Percentiles rank a stretch among this genome's conserved stretches.
Evolutionary conservation across 2,888 invertebrate species (phyloP).

Genomic region (Drosophila setosimentum): DNA sequence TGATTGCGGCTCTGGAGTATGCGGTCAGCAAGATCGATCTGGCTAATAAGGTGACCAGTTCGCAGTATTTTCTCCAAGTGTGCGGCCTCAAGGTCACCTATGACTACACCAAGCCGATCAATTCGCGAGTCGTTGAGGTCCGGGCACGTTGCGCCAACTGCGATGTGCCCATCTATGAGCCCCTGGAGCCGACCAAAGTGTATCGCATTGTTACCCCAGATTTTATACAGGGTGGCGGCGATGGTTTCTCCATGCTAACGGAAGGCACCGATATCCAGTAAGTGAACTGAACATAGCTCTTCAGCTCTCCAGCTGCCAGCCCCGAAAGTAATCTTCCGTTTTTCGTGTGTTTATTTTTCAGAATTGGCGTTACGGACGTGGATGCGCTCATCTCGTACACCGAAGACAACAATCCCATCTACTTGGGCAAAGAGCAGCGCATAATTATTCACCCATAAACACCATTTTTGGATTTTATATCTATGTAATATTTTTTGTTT

Average conservation of each 20-base stretch:
- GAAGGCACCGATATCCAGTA: constrained; percentile 81
- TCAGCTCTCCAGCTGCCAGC: neutral
- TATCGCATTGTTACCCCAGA: constrained; percentile 88
- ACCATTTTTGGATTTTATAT: neutral
- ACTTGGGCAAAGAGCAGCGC: constrained; percentile 70
- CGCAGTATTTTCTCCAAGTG: constrained; percentile 86
- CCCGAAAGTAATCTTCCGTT: neutral
- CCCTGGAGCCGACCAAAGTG: constrained; percentile 86
- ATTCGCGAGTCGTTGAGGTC: constrained; percentile 87
- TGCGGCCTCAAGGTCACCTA: constrained; percentile 86
- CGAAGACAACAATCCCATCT: constrained; percentile 61
- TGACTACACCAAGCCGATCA: constrained; percentile 87
- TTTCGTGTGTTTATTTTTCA: constrained; percentile 19
- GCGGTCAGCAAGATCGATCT: constrained; percentile 84
- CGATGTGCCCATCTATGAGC: constrained; percentile 87
- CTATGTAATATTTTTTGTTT: constrained; percentile 1
- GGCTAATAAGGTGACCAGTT: constrained; percentile 54
- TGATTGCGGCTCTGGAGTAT: constrained; percentile 88
- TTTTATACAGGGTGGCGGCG: constrained; percentile 90
- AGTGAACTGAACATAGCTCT: constrained; percentile 2
- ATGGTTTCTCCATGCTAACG: constrained; percentile 87
- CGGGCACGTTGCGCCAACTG: constrained; percentile 77
- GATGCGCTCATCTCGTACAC: constrained; percentile 75
- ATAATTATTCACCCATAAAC: constrained; percentile 61
- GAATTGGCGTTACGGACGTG: constrained; percentile 66